phyloP scores from a whole-genome alignment of 30 jellyfish, hydroid and myxozoan genomes.

The Hydractinia echinata region DNA sequence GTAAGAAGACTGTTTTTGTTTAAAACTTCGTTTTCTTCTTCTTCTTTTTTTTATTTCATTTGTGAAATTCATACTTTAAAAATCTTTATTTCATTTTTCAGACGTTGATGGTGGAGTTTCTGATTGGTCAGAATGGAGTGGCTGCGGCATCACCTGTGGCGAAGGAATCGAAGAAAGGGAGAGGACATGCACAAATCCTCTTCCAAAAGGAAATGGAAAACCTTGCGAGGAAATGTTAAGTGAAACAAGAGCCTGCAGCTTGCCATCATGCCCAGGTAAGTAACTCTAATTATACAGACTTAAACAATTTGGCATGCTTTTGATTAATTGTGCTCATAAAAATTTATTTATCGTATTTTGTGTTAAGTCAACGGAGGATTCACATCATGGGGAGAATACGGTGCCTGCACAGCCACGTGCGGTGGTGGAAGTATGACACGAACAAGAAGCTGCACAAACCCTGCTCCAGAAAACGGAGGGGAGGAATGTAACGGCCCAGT shows the following conservation, averaged over 20 bases:
- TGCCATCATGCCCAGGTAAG: slow-evolving; percentile 1
- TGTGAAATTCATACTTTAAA: neutral
- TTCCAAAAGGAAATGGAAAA: slow-evolving; percentile 12
- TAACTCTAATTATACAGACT: neutral
- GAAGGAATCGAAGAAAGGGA: neutral
- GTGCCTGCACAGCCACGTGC: neutral
- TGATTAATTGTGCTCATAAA: neutral
- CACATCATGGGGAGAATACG: neutral
- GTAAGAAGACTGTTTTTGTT: too few species aligned
- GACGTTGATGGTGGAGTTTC: slow-evolving; percentile 13
- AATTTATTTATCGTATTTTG: neutral
- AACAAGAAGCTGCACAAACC: neutral
- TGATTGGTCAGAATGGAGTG: slow-evolving; percentile 13
- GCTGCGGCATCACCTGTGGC: neutral
- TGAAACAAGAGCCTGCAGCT: neutral
- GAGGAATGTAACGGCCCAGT: neutral
- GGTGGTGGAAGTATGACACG: slow-evolving; percentile 9
- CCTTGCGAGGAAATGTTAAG: neutral
- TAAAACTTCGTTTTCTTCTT: too few species aligned
- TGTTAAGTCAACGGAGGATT: slow-evolving; percentile 4
- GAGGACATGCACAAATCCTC: slow-evolving; percentile 1
- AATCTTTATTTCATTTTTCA: neutral
- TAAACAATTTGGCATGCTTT: neutral
- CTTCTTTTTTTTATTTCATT: neutral
- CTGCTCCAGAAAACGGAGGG: neutral